Conservation (phyloP, 2,888 invertebrate species). For the Phymatocera aterrima region DNA sequence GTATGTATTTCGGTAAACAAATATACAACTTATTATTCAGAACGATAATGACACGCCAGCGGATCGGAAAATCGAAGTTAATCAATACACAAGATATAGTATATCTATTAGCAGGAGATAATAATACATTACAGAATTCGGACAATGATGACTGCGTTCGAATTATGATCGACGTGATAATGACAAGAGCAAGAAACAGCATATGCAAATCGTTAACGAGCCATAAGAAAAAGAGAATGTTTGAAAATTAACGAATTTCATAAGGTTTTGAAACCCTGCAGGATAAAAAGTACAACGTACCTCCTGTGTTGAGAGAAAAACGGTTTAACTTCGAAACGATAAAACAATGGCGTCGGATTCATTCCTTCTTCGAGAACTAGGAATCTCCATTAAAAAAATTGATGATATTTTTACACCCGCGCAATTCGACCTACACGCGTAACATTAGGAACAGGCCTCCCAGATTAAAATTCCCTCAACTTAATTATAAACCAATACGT, state of each 20-base stretch:
- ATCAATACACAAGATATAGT: constrained; percentile 3
- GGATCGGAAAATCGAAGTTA: not conserved
- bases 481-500: no score
- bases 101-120: no score
- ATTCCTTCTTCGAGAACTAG: not conserved
- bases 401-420: no score
- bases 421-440: no score
- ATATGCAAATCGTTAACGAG: no score
- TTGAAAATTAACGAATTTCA: no score
- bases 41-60: constrained; percentile 29
- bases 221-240: no score
- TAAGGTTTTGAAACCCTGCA: not conserved
- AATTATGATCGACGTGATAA: not conserved
- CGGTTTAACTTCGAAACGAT: constrained; percentile 1
- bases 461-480: no score
- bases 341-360: not conserved
- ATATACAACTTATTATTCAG: constrained; percentile 15
- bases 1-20: not conserved
- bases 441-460: no score
- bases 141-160: not conserved
- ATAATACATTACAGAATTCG: not conserved
- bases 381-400: no score
- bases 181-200: not conserved
- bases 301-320: not conserved
- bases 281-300: not conserved